These are phyloP conservation scores for Eutolmus rufibarbis DNA, from an alignment of 2,888 invertebrate genomes.

Conservation along the genomic window DNA sequence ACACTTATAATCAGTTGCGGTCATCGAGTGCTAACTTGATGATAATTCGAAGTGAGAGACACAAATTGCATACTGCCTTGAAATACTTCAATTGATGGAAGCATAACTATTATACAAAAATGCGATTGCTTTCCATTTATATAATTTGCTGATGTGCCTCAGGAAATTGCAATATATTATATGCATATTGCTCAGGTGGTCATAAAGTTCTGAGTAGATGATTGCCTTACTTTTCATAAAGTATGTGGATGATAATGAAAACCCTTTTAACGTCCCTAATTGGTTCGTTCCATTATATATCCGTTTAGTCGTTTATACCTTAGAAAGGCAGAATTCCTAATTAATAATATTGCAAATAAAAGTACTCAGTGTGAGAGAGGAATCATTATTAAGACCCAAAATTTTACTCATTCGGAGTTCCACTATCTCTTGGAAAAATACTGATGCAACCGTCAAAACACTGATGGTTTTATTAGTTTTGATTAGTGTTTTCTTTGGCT, in stretches of 20 bases:
- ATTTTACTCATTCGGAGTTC: too few species aligned
- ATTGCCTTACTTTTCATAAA: not conserved
- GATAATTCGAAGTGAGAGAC: slow-evolving; percentile 7
- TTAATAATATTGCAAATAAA: too few species aligned
- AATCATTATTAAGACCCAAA: too few species aligned
- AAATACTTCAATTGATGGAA: not conserved
- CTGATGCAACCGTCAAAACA: too few species aligned
- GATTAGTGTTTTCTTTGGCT: too few species aligned
- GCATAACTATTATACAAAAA: not conserved
- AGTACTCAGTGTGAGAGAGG: too few species aligned
- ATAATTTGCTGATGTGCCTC: not conserved
- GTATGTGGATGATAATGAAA: not conserved
- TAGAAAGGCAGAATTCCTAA: too few species aligned
- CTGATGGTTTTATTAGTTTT: too few species aligned
- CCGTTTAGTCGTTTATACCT: too few species aligned
- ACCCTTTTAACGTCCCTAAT: too few species aligned
- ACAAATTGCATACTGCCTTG: not conserved
- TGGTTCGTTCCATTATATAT: too few species aligned
- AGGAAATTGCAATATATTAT: not conserved
- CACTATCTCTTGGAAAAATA: too few species aligned
- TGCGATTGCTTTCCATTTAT: not conserved
- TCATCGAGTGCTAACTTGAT: not conserved
- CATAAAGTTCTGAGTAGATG: not conserved
- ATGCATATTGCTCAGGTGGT: not conserved
- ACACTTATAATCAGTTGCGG: slow-evolving; percentile 4